A percentile compares a stretch with the other conserved stretches of the same genome.
Conservation (phyloP, 1,140 invertebrate species). For the Plodia interpunctella region DNA sequence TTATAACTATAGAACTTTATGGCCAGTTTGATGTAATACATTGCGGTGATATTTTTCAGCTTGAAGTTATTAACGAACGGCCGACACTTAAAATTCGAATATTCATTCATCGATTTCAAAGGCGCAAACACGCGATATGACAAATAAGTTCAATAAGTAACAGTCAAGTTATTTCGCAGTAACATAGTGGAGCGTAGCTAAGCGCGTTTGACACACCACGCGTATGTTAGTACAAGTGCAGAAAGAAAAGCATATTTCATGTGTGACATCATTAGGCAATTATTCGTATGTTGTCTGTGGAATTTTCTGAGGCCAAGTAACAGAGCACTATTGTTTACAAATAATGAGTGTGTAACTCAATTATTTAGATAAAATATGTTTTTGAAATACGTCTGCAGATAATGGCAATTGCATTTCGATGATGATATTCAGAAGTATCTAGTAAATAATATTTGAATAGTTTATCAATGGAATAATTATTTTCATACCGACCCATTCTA, state of each 20-base stretch:
- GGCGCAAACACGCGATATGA: background rate
- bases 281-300: conserved; percentile 6
- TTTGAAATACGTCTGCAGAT: too few species aligned
- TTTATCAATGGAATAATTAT: too few species aligned
- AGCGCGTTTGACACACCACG: conserved; percentile 15
- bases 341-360: background rate
- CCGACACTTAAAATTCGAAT: too few species aligned
- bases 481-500: too few species aligned
- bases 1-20: background rate
- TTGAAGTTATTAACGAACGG: too few species aligned
- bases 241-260: conserved; percentile 33
- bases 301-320: conserved; percentile 9
- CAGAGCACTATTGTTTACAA: conserved; percentile 5
- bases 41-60: too few species aligned
- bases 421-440: too few species aligned
- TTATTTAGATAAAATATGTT: background rate
- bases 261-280: conserved; percentile 37
- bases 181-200: background rate
- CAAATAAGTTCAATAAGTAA: conserved; percentile 1
- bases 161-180: conserved; percentile 5
- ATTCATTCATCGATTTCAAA: too few species aligned
- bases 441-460: too few species aligned
- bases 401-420: too few species aligned
- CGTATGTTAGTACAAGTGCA: conserved; percentile 26
- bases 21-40: too few species aligned